A percentile compares a stretch with the other conserved stretches of the same genome.
Conservation (phyloP, 1,140 invertebrate species). For the Drosophila oshimai region DNA sequence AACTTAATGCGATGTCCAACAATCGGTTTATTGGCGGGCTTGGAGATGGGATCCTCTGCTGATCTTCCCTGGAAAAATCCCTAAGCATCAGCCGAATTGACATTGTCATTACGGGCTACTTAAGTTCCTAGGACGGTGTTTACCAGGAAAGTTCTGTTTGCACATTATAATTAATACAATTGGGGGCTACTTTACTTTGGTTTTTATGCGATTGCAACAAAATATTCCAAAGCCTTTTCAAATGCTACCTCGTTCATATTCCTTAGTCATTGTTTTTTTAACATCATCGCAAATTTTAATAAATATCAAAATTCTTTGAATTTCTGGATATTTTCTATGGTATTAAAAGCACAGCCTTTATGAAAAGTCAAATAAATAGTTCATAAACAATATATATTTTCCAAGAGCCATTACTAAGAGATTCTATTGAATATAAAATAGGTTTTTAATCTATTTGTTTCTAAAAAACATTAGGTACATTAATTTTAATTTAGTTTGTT, state of each 20-base stretch:
- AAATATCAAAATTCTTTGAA: constrained; percentile 1
- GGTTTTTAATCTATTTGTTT: too few relatives aligned
- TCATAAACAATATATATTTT: too few relatives aligned
- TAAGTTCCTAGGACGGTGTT: constrained; percentile 13
- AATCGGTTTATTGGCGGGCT: constrained; percentile 50
- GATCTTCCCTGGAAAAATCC: constrained; percentile 4
- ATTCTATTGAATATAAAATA: too few relatives aligned
- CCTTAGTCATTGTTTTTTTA: too few relatives aligned
- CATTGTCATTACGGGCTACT: not conserved
- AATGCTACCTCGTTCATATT: not conserved
- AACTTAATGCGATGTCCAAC: constrained; percentile 47
- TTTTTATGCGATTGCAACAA: not conserved
- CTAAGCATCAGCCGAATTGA: constrained; percentile 11
- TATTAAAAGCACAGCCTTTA: not conserved
- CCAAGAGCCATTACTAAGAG: too few relatives aligned
- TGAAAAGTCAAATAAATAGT: too few relatives aligned
- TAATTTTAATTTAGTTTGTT: too few relatives aligned
- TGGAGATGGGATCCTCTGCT: not conserved
- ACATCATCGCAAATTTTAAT: too few relatives aligned
- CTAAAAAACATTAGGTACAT: too few relatives aligned
- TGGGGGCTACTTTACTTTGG: not conserved
- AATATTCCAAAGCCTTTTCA: not conserved
- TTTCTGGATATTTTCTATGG: not conserved
- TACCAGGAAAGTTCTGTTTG: constrained; percentile 18
- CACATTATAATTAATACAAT: not conserved